phyloP scores from a whole-genome alignment of 92 coral and sea anemone species.

The Phenganax stokvisi region DNA sequence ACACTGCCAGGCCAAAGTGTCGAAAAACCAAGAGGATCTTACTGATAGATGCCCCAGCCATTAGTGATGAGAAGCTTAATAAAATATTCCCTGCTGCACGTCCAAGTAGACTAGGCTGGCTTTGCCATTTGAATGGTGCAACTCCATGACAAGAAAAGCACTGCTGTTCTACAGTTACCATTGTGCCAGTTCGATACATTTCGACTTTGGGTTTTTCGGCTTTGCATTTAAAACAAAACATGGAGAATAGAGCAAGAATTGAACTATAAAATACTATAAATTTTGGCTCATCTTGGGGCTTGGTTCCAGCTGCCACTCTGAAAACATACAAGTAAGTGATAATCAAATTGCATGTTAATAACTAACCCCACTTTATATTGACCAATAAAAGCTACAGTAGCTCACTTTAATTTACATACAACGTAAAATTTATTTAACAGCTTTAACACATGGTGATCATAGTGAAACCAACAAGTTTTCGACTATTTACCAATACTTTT shows the following conservation, averaged over 20 bases:
- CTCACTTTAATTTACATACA: too few species aligned
- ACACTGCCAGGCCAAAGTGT: slow-evolving; percentile 13
- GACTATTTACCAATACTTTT: background rate
- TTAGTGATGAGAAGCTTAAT: background rate
- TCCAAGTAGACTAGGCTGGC: slow-evolving; percentile 2
- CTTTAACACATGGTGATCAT: too few species aligned
- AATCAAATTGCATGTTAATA: too few species aligned
- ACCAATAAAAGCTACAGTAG: too few species aligned
- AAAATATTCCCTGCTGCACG: background rate
- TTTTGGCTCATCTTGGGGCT: slow-evolving; percentile 15
- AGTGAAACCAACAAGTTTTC: background rate
- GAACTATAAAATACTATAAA: slow-evolving; percentile 2
- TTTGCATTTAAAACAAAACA: slow-evolving; percentile 13
- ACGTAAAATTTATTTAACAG: too few species aligned
- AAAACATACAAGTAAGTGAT: background rate
- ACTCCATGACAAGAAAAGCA: background rate
- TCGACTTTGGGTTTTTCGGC: background rate
- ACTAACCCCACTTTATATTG: too few species aligned
- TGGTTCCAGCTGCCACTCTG: slow-evolving; percentile 10
- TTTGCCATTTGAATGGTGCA: slow-evolving; percentile 7
- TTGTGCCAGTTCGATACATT: slow-evolving; percentile 9
- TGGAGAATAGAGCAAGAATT: slow-evolving; percentile 5
- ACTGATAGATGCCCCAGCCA: slow-evolving; percentile 8
- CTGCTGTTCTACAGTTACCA: slow-evolving; percentile 20
- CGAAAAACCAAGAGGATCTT: slow-evolving; percentile 1